A percentile compares a stretch with the other conserved stretches of the same genome.
Evolutionary conservation across 2,888 invertebrate genomes (phyloP).

Genomic region (Buathra laborator): DNA sequence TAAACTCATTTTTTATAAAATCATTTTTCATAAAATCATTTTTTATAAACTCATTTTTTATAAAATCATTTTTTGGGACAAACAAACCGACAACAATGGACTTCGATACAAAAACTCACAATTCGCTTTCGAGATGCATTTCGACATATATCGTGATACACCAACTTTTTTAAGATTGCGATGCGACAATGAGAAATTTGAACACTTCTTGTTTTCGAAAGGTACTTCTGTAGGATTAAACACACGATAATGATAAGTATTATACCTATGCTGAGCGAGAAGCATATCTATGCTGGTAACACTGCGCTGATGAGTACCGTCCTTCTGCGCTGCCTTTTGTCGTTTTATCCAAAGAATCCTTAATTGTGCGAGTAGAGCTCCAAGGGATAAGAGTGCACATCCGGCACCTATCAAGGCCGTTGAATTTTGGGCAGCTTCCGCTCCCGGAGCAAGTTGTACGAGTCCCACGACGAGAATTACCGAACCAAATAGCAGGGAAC

Average conservation of each 20-base stretch:
- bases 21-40: too few relatives aligned
- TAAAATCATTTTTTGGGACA: too few relatives aligned
- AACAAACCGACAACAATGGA: too few relatives aligned
- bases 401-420: constrained; percentile 90
- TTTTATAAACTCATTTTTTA: too few relatives aligned
- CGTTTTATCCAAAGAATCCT: constrained; percentile 90
- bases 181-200: neutral
- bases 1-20: too few relatives aligned
- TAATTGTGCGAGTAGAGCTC: constrained; percentile 88
- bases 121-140: too few relatives aligned
- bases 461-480: constrained; percentile 91
- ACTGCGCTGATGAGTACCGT: constrained; percentile 85
- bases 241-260: neutral
- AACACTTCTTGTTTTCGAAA: neutral
- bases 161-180: neutral
- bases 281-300: constrained; percentile 87
- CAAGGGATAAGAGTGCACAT: constrained; percentile 88
- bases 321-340: constrained; percentile 85
- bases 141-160: too few relatives aligned
- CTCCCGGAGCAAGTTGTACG: constrained; percentile 91
- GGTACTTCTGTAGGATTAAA: neutral
- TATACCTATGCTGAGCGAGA: constrained; percentile 86
- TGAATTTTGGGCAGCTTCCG: constrained; percentile 91
- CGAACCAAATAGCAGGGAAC: constrained; percentile 90
- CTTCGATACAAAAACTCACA: too few relatives aligned